A percentile compares a stretch with the other conserved stretches of the same genome.
phyloP scores from a whole-genome alignment of 2,797 vertebrate species.

The Acipenser oxyrinchus region DNA sequence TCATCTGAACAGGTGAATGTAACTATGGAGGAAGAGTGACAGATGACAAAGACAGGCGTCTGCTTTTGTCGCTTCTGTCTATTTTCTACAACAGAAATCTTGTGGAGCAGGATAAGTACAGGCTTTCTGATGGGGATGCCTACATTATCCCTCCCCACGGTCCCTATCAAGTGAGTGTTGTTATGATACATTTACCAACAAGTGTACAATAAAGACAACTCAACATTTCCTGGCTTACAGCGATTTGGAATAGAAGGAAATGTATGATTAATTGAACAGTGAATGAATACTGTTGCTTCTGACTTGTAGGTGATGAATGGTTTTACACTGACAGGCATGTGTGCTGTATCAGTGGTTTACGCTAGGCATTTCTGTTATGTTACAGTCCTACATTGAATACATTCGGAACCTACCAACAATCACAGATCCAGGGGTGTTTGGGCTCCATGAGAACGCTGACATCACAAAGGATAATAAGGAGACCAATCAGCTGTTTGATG shows the following conservation, averaged over 20 bases:
- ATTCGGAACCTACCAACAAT: slow-evolving; percentile 71
- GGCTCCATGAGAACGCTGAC: slow-evolving; percentile 85
- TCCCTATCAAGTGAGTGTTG: slow-evolving; percentile 65
- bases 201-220: too few species aligned
- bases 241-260: too few species aligned
- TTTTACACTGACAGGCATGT: too few species aligned
- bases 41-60: slow-evolving; percentile 87
- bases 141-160: slow-evolving; percentile 75
- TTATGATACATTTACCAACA: not conserved
- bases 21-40: slow-evolving; percentile 94
- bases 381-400: slow-evolving; percentile 75
- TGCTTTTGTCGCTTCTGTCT: slow-evolving; percentile 82
- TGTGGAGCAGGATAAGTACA: slow-evolving; percentile 61
- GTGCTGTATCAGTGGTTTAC: not conserved
- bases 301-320: too few species aligned
- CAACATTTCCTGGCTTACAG: too few species aligned
- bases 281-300: too few species aligned
- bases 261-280: too few species aligned
- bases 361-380: slow-evolving; percentile 20
- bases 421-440: slow-evolving; percentile 79
- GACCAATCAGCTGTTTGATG: slow-evolving; percentile 81
- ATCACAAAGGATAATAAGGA: slow-evolving; percentile 93
- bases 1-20: slow-evolving; percentile 71
- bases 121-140: slow-evolving; percentile 58
- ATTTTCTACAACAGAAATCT: slow-evolving; percentile 75